Evolutionary conservation across 2,888 invertebrate genomes (phyloP), one percentile per base, ranked within the genome.

Genomic region (Scelioninae gen. 1): DNA sequence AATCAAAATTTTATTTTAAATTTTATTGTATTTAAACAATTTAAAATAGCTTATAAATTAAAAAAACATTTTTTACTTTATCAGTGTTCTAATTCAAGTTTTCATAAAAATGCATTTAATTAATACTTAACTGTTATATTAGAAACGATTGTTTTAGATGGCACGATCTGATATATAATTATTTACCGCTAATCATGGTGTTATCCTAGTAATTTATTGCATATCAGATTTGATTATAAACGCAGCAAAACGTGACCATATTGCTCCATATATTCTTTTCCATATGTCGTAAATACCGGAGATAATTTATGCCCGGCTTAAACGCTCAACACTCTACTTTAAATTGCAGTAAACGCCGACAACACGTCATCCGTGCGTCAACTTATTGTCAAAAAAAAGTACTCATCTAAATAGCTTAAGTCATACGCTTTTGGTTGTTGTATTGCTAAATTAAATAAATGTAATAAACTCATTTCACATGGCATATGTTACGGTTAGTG

Each of bases 261-360:
- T 88, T 88, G 90, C 82, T 66, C 75, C 32, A 58, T 62, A 80
- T 76, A 78, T 83, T 76, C 49, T 72, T 69, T 83, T 82, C 86
- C 89, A 89, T 89, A 88, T 89, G 89, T 76, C 83, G 85, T 84
- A 85, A 87, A 87, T 85, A 74, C 86, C 83, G 84, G 72, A 47
- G 81, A 65, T 87, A 88, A 89, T 89, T 89, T 88, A 87, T 87
- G 82, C 86, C 71, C 77, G 47, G 71, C 82, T 83, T 90, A 91
- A 91, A 91, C 88, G 90, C 88, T 87, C 88, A 85, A 89, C 90
- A 88, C 88, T 87, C 88, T 82, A 86, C 85, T 86, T 86, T 84
- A 47, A 81, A 83, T 62, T 62, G 45, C 68, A 76, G 58, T 82
- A 58, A 75, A 80, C 63, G 58, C 66, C 71, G 72, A 84, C 82